Evolutionary conservation across 2,113 vertebrate species (phyloP).

Genomic region (Vanacampus margaritifer): DNA sequence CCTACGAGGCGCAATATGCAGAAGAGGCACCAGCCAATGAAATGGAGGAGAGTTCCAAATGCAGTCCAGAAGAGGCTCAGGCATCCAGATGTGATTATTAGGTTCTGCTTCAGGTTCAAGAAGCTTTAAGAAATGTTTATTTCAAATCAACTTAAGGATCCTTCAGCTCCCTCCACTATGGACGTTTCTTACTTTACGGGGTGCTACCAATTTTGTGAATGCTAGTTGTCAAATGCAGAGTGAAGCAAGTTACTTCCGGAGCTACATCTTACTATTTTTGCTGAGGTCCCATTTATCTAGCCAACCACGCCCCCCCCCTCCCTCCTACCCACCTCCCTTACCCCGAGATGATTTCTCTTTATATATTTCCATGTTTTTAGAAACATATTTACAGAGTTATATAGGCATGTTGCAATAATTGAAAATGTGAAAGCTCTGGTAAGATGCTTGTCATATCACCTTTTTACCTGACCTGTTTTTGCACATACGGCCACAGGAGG

Average conservation of each 20-base stretch:
- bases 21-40: slow-evolving; percentile 68
- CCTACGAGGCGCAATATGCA: slow-evolving; percentile 73
- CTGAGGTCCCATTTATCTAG: slow-evolving; percentile 73
- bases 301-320: slow-evolving; percentile 29
- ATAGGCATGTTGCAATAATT: slow-evolving; percentile 84
- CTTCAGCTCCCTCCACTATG: slow-evolving; percentile 45
- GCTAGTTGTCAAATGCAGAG: slow-evolving; percentile 53
- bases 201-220: slow-evolving; percentile 67
- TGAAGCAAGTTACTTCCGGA: slow-evolving; percentile 72
- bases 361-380: slow-evolving; percentile 75
- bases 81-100: slow-evolving; percentile 74
- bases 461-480: slow-evolving; percentile 80
- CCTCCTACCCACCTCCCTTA: neutral
- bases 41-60: slow-evolving; percentile 65
- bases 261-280: slow-evolving; percentile 66
- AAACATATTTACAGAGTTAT: slow-evolving; percentile 80
- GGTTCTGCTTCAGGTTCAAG: slow-evolving; percentile 63
- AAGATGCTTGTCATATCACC: slow-evolving; percentile 79
- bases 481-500: slow-evolving; percentile 73
- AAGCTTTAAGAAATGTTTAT: slow-evolving; percentile 68
- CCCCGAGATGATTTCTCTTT: slow-evolving; percentile 59
- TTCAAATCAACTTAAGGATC: slow-evolving; percentile 49
- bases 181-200: slow-evolving; percentile 56
- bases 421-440: slow-evolving; percentile 82
- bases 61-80: slow-evolving; percentile 70